Percentiles rank a stretch among this genome's conserved stretches.
phyloP scores from a whole-genome alignment of 2,113 vertebrate species.

The Parotia lawesii region DNA sequence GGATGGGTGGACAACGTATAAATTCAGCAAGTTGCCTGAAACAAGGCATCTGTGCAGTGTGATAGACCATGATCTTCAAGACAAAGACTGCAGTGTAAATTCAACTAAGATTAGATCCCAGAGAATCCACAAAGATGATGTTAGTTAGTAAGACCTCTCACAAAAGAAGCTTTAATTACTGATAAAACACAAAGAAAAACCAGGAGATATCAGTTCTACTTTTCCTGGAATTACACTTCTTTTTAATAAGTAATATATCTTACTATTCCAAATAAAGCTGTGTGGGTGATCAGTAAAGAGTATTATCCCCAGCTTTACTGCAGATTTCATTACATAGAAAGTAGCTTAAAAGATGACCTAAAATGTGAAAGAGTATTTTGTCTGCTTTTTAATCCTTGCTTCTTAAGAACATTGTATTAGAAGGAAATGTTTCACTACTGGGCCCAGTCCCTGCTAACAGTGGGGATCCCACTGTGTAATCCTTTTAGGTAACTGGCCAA shows the following conservation, averaged over 20 bases:
- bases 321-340: background rate
- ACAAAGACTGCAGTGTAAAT: background rate
- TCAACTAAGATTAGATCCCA: background rate
- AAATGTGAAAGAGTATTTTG: background rate
- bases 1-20: background rate
- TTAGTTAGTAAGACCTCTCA: background rate
- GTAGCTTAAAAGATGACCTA: background rate
- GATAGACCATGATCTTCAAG: background rate
- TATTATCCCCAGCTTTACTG: background rate
- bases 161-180: background rate
- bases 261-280: background rate
- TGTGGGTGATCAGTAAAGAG: background rate
- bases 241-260: background rate
- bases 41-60: background rate
- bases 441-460: background rate
- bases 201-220: background rate
- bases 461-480: constrained; percentile 21
- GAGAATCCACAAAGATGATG: background rate
- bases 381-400: background rate
- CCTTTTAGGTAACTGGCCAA: constrained; percentile 28
- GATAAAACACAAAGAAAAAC: background rate
- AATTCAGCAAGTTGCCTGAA: background rate
- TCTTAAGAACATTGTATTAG: background rate
- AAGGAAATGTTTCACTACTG: background rate
- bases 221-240: background rate